These are phyloP conservation scores for Leptinotarsa rubiginosa DNA, from an alignment of 2,888 invertebrate genomes.

Conservation along the genomic window DNA sequence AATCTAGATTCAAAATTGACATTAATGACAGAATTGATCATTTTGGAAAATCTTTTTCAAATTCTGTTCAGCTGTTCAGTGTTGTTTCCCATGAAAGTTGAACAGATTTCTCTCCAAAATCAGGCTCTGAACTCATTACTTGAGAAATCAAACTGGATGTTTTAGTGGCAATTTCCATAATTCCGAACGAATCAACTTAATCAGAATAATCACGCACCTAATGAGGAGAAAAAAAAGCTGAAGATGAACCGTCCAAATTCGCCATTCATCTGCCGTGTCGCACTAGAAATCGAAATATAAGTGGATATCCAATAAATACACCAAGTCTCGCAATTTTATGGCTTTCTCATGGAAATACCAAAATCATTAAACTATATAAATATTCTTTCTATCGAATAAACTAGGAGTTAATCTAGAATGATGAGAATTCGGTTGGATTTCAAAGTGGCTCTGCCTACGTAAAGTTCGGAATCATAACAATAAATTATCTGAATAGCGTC, in stretches of 20 bases:
- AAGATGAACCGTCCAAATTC: neutral
- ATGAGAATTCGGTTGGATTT: slow-evolving; percentile 38
- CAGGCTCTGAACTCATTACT: neutral
- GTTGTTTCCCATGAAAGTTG: neutral
- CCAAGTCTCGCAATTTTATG: slow-evolving; percentile 36
- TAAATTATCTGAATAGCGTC: slow-evolving; percentile 31
- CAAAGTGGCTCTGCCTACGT: slow-evolving; percentile 33
- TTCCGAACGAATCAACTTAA: neutral
- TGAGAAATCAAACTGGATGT: neutral
- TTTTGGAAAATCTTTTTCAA: too few species aligned
- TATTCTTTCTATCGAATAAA: slow-evolving; percentile 28
- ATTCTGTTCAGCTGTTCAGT: too few species aligned
- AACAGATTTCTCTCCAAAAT: neutral
- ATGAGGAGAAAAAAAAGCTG: neutral
- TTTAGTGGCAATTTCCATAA: neutral
- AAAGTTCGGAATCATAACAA: slow-evolving; percentile 34
- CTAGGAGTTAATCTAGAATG: slow-evolving; percentile 37
- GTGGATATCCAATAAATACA: slow-evolving; percentile 32
- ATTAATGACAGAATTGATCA: too few species aligned
- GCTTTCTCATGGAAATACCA: slow-evolving; percentile 40
- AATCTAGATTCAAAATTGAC: too few species aligned
- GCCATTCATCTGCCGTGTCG: neutral
- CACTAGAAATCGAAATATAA: neutral
- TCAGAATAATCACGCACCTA: neutral
- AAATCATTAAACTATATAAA: slow-evolving; percentile 37